Evolutionary conservation across 2,797 vertebrate species (phyloP).

Genomic region (Hippopotamyrus pictus): DNA sequence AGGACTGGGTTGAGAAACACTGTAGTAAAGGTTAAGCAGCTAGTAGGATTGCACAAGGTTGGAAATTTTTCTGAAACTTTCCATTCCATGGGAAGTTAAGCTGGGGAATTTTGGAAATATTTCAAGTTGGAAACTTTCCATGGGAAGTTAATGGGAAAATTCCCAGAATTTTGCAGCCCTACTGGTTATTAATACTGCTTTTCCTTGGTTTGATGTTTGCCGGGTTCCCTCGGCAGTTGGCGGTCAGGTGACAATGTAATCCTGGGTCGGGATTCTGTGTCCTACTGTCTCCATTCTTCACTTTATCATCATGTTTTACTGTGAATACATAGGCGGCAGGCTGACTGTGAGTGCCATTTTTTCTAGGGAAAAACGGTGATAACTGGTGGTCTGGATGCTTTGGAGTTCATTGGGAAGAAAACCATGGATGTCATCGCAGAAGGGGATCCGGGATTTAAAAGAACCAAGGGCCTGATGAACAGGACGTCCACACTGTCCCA

Average conservation of each 20-base stretch:
- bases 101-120: neutral
- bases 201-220: neutral
- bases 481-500: constrained; percentile 83
- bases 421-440: constrained; percentile 98
- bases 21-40: neutral
- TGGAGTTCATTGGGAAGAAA: constrained; percentile 98
- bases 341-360: neutral
- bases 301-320: neutral
- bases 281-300: neutral
- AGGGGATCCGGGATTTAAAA: constrained; percentile 93
- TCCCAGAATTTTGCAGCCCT: neutral
- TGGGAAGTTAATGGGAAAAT: neutral
- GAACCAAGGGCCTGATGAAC: constrained; percentile 86
- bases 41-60: neutral
- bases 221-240: neutral
- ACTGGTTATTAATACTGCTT: neutral
- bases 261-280: neutral
- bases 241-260: neutral
- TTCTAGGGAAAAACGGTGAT: constrained; percentile 83
- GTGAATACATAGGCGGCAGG: neutral
- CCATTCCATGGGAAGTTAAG: neutral
- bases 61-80: neutral
- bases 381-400: constrained; percentile 84
- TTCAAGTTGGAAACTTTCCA: neutral
- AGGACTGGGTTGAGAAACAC: neutral